Base-by-base conservation (phyloP, 2,113 vertebrate genomes). In the Lophochroa leadbeateri region DNA sequence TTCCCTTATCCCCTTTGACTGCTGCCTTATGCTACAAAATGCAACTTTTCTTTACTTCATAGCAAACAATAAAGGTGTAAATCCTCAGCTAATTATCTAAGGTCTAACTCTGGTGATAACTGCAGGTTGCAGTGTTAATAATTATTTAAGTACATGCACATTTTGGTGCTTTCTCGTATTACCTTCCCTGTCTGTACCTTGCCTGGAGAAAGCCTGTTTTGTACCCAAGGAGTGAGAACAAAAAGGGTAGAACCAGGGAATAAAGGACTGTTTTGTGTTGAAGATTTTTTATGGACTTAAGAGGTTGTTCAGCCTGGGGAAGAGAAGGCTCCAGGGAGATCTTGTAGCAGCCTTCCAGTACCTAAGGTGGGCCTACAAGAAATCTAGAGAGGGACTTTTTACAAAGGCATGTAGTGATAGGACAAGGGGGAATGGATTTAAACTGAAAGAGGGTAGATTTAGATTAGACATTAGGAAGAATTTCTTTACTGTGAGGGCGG, bases 141-240 rank as follows among this genome's bases (percentile, higher is more conserved):
- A 28, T 33, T 57, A n/a, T 2, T 35, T 57, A 37, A 2, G 24
- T 33, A n/a, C 2, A 2, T 65, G 28, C 33, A 44, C 18, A 67
- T 74, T 65, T 43, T 74, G 41, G 35, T 2, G 2, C n/a, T 46
- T 50, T 67, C 41, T 65, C 20, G 2, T 25, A 16, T 20, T 65
- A 20, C 13, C 65, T 64, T 37, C 50, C 43, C 29, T 35, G 14
- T 24, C 33, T 72, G 47, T 46, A 24, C 24, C 25, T 80, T 74
- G 37, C 29, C 46, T 46, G 58, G 76, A 67, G 72, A 83, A 57
- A 0, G 1, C 25, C n/a, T 37, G 3, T 63, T 64, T 63, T 64
- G 27, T 39, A 63, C 49, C 64, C 64, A 81, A 70, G 37, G 41
- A 58, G 31, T 0, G 0, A 58, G 23, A 41, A 47, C 16, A 4